Conservation (phyloP, 2,797 vertebrate species). For the Erpetoichthys calabaricus region DNA sequence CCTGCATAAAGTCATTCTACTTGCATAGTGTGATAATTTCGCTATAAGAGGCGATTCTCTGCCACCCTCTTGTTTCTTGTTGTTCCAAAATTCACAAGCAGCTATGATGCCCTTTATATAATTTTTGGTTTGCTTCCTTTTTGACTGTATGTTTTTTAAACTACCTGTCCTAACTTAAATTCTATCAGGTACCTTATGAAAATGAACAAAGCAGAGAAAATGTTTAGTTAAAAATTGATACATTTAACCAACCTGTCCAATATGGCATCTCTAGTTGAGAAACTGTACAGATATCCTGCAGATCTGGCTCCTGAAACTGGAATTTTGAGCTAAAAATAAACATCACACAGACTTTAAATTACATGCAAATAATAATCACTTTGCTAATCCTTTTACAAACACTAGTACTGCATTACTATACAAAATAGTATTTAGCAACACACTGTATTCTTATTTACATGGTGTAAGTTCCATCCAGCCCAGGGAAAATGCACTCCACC, state of each 20-base stretch:
- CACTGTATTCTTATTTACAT: background rate
- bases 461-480: background rate
- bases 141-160: too few relatives aligned
- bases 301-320: constrained; percentile 58
- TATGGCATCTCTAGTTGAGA: constrained; percentile 40
- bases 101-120: too few relatives aligned
- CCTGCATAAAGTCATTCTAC: too few relatives aligned
- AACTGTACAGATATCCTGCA: constrained; percentile 49
- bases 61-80: too few relatives aligned
- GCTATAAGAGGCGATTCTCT: too few relatives aligned
- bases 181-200: too few relatives aligned
- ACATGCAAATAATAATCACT: background rate
- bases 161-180: too few relatives aligned
- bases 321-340: constrained; percentile 60
- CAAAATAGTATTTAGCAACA: too few relatives aligned
- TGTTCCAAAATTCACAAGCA: too few relatives aligned
- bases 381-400: background rate
- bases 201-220: background rate
- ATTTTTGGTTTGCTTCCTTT: too few relatives aligned
- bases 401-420: too few relatives aligned
- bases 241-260: constrained; percentile 33
- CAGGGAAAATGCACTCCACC: background rate
- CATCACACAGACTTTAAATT: background rate
- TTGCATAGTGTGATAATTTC: too few relatives aligned
- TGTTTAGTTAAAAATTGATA: constrained; percentile 1